Conservation (phyloP, 2,113 vertebrate genomes). For the Myocastor coypus region DNA sequence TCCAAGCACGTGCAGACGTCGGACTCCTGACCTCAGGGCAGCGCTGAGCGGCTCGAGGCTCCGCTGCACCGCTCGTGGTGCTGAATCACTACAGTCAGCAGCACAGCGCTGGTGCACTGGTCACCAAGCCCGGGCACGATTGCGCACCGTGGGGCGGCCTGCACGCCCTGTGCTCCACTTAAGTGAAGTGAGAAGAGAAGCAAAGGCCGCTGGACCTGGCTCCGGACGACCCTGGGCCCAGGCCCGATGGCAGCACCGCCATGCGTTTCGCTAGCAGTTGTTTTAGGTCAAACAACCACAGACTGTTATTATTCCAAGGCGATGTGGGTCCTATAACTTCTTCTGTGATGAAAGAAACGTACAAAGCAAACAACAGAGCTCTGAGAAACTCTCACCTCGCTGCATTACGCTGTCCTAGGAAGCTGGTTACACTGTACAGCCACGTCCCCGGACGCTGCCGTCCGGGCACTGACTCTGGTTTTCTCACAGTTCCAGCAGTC, state of each 20-base stretch:
- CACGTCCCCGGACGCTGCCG: neutral
- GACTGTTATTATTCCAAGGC: too few species aligned
- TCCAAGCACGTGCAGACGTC: neutral
- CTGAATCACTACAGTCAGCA: neutral
- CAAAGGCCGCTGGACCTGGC: neutral
- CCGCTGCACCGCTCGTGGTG: neutral
- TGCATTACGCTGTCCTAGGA: rapidly evolving
- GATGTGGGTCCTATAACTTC: neutral
- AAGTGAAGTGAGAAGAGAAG: neutral
- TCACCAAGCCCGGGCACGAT: too few species aligned
- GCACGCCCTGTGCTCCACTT: neutral
- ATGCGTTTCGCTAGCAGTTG: neutral
- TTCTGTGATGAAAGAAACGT: neutral
- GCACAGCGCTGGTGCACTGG: neutral
- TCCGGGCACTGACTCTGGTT: neutral
- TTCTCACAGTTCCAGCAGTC: neutral
- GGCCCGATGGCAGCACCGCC: rapidly evolving
- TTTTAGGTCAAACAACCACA: neutral
- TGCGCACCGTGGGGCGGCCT: too few species aligned
- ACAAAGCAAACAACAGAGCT: neutral
- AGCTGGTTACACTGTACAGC: neutral
- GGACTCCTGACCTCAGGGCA: neutral
- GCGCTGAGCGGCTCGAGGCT: neutral
- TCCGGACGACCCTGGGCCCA: neutral
- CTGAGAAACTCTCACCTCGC: neutral